These are phyloP conservation scores for Cerceris rybyensis DNA, from an alignment of 2,888 invertebrate genomes.

Conservation along the genomic window DNA sequence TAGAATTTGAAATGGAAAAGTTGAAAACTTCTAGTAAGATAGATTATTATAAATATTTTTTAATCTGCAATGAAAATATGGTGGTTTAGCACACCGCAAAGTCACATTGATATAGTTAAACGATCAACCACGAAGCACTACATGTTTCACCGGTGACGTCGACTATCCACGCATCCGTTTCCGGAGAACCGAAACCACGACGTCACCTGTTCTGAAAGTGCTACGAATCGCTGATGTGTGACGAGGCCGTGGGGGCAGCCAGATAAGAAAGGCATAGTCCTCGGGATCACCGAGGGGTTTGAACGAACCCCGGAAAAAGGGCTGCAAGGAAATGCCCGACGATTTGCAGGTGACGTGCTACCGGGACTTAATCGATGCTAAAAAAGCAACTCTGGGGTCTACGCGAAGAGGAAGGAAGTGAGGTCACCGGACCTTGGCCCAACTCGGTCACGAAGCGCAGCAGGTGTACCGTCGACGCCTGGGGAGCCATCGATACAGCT, in stretches of 20 bases:
- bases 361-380: constrained; percentile 59
- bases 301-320: constrained; percentile 59
- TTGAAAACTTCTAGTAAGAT: too few relatives aligned
- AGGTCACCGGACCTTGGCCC: constrained; percentile 76
- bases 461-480: constrained; percentile 53
- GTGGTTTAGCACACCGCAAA: too few relatives aligned
- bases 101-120: not conserved
- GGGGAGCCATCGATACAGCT: constrained; percentile 57
- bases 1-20: too few relatives aligned
- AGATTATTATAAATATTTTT: too few relatives aligned
- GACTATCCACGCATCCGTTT: constrained; percentile 59
- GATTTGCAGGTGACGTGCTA: constrained; percentile 72
- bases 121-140: constrained; percentile 22
- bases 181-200: constrained; percentile 59
- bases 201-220: constrained; percentile 64
- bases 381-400: constrained; percentile 58
- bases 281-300: constrained; percentile 27
- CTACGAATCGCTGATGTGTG: constrained; percentile 48
- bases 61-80: too few relatives aligned
- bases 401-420: constrained; percentile 73
- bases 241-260: constrained; percentile 59
- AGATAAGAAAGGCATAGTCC: constrained; percentile 64
- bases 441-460: constrained; percentile 64
- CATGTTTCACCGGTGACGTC: constrained; percentile 30
- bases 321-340: constrained; percentile 70